A percentile compares a stretch with the other conserved stretches of the same genome.
Evolutionary conservation across 2,888 invertebrate genomes (phyloP).

Genomic region (Ellobium chinense): DNA sequence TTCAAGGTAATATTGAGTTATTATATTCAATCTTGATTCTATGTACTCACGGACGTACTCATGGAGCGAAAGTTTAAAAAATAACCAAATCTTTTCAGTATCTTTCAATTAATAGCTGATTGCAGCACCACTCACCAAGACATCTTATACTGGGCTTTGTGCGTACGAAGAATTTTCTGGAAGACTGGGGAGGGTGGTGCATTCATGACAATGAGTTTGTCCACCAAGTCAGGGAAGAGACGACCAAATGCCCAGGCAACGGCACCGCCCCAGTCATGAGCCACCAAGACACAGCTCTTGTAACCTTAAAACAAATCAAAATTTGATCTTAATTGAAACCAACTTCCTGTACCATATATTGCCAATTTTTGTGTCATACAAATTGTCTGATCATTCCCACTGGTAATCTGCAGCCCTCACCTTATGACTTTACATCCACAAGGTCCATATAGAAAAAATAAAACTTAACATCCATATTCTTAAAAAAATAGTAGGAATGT

Average conservation of each 20-base stretch:
- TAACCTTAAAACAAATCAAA: slow-evolving; percentile 40
- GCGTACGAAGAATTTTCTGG: slow-evolving; percentile 81
- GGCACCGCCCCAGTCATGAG: slow-evolving; percentile 87
- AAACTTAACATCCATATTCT: too few species aligned
- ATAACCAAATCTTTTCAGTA: too few species aligned
- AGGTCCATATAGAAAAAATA: too few species aligned
- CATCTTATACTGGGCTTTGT: slow-evolving; percentile 74
- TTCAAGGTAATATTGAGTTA: too few species aligned
- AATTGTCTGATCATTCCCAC: neutral
- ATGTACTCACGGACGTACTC: too few species aligned
- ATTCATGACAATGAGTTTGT: slow-evolving; percentile 85
- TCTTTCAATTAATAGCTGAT: too few species aligned
- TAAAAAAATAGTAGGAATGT: too few species aligned
- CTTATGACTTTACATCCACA: too few species aligned
- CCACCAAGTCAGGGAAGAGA: slow-evolving; percentile 83
- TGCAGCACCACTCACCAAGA: slow-evolving; percentile 57
- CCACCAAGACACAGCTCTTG: slow-evolving; percentile 80
- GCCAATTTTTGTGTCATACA: neutral
- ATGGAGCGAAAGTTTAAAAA: too few species aligned
- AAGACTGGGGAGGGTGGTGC: slow-evolving; percentile 86
- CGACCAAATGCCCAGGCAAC: slow-evolving; percentile 85
- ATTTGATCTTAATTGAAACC: too few species aligned
- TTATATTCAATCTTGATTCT: too few species aligned
- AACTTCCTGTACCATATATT: too few species aligned
- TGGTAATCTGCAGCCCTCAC: neutral